Conservation (phyloP, 2,113 vertebrate genomes). For the Eulemur macaco region DNA sequence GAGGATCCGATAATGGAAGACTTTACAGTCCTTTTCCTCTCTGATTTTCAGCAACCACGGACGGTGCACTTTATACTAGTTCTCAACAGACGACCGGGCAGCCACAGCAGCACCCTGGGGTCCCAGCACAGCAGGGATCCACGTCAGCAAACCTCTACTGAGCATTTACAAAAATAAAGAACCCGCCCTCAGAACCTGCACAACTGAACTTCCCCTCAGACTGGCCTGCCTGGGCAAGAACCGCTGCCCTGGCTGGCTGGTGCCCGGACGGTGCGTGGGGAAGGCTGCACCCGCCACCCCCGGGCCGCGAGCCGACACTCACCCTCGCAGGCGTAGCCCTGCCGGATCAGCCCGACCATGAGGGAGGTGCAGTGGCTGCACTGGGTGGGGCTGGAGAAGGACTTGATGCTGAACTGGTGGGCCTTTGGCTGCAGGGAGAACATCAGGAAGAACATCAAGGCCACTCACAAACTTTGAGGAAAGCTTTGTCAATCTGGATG, state of each 20-base stretch:
- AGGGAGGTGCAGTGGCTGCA: conserved; percentile 97
- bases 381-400: conserved; percentile 95
- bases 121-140: rapidly evolving
- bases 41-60: too few species aligned
- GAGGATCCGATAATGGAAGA: rapidly evolving
- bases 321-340: conserved; percentile 98
- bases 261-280: rapidly evolving
- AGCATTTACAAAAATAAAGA: rapidly evolving
- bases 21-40: too few species aligned
- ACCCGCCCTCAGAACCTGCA: rapidly evolving
- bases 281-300: too few species aligned
- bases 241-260: not conserved
- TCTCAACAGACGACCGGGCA: too few species aligned
- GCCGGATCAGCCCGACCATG: conserved; percentile 96
- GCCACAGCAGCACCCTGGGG: not conserved
- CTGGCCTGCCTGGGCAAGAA: rapidly evolving
- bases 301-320: conserved; percentile 59
- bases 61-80: rapidly evolving
- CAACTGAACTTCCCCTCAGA: rapidly evolving
- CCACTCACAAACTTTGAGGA: not conserved
- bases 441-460: not conserved
- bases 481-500: rapidly evolving
- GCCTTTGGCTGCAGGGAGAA: conserved; percentile 92
- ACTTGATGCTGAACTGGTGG: conserved; percentile 96
- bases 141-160: rapidly evolving